These are phyloP conservation scores for Odontomachus brunneus DNA, from an alignment of 1,140 invertebrate species.

Conservation along the genomic window DNA sequence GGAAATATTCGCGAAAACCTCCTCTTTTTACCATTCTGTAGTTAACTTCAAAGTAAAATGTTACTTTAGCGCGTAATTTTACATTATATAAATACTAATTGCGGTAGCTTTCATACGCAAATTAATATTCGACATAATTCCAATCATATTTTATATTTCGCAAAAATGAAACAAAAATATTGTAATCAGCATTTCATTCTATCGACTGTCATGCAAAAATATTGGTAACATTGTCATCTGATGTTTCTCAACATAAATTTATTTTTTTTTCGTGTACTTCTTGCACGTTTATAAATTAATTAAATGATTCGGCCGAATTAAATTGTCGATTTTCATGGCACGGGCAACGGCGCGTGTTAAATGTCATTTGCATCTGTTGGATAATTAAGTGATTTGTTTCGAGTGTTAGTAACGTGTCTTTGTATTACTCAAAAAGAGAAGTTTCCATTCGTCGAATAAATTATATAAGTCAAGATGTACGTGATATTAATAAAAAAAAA, in stretches of 20 bases:
- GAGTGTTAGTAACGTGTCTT: background rate
- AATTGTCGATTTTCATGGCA: background rate
- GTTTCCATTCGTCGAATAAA: background rate
- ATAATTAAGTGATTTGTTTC: background rate
- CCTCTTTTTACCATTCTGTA: background rate
- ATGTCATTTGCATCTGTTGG: conserved; percentile 12
- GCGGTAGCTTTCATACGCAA: conserved; percentile 21
- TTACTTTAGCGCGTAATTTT: conserved; percentile 12
- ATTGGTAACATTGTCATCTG: background rate
- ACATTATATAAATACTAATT: conserved; percentile 12
- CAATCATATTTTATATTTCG: conserved; percentile 1
- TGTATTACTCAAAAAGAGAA: background rate
- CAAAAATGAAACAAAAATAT: background rate
- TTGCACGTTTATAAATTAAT: background rate
- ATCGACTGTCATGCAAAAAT: background rate
- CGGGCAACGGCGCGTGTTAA: background rate
- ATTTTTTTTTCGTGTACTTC: background rate
- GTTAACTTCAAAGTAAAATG: conserved; percentile 33
- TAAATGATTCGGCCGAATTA: background rate
- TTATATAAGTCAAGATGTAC: conserved; percentile 17
- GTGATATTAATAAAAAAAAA: too few relatives aligned
- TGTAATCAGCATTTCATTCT: background rate
- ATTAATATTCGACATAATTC: conserved; percentile 13
- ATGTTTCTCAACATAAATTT: conserved; percentile 2
- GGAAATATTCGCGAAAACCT: background rate